Conservation (phyloP, 2,888 invertebrate genomes). For the Epinotia bilunana region DNA sequence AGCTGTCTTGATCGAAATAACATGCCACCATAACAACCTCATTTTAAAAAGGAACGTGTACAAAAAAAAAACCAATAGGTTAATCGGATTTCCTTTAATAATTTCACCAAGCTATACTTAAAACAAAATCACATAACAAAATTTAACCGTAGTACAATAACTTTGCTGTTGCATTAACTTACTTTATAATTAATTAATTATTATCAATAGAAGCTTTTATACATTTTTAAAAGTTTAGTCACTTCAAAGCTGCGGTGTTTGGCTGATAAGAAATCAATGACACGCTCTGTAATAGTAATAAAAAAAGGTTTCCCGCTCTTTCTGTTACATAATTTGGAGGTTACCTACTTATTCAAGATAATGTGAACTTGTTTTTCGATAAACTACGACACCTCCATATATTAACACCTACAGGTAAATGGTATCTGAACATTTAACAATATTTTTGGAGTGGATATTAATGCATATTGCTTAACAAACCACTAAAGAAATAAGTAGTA, state of each 20-base stretch:
- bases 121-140: slow-evolving; percentile 63
- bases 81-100: slow-evolving; percentile 61
- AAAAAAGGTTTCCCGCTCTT: background rate
- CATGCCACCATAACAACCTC: background rate
- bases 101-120: slow-evolving; percentile 58
- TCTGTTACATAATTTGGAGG: background rate
- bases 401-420: background rate
- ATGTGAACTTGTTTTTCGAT: background rate
- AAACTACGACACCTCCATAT: slow-evolving; percentile 12
- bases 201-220: slow-evolving; percentile 46
- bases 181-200: slow-evolving; percentile 50
- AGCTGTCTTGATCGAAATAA: too few species aligned
- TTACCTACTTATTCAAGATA: background rate
- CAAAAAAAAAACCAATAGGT: slow-evolving; percentile 46
- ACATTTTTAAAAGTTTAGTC: slow-evolving; percentile 43
- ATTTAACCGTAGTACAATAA: slow-evolving; percentile 52
- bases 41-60: background rate
- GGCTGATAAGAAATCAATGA: slow-evolving; percentile 5
- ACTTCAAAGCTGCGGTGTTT: slow-evolving; percentile 17
- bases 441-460: background rate
- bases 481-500: background rate
- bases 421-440: too few species aligned
- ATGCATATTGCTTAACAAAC: background rate
- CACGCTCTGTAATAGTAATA: background rate
- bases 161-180: slow-evolving; percentile 49